Percentiles rank a stretch among this genome's conserved stretches.
These are phyloP conservation scores for Setipinna tenuifilis DNA, from an alignment of 2,797 vertebrate genomes.

Conservation along the genomic window DNA sequence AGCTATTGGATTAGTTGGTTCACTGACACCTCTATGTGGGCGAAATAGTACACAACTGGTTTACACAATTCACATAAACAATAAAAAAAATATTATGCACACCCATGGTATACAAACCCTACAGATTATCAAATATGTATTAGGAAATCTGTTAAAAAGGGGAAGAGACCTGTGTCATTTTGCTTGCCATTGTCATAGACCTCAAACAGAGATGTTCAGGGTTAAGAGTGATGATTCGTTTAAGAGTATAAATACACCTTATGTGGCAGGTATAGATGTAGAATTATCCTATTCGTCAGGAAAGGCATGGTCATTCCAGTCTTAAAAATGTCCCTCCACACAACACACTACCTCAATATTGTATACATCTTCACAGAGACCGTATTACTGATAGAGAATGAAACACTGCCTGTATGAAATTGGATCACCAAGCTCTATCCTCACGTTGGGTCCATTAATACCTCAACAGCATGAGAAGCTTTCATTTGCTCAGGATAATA, in stretches of 20 bases:
- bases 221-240: not conserved
- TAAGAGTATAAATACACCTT: not conserved
- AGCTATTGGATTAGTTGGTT: too few species aligned
- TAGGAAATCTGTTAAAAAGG: not conserved
- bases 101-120: not conserved
- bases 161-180: not conserved
- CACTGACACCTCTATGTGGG: not conserved
- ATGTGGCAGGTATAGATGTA: not conserved
- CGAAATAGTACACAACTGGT: not conserved
- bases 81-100: not conserved
- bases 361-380: not conserved
- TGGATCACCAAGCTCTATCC: not conserved
- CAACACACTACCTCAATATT: not conserved
- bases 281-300: not conserved
- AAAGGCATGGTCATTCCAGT: not conserved
- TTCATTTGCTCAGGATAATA: conserved; percentile 1
- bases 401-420: not conserved
- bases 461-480: conserved; percentile 2
- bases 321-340: not conserved
- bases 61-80: not conserved
- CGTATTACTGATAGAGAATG: not conserved
- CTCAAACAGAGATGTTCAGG: not conserved
- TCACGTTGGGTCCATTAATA: not conserved
- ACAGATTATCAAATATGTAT: not conserved
- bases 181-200: not conserved